These are phyloP conservation scores for Leistus spinibarbis DNA, from an alignment of 2,888 invertebrate species.

Conservation along the genomic window DNA sequence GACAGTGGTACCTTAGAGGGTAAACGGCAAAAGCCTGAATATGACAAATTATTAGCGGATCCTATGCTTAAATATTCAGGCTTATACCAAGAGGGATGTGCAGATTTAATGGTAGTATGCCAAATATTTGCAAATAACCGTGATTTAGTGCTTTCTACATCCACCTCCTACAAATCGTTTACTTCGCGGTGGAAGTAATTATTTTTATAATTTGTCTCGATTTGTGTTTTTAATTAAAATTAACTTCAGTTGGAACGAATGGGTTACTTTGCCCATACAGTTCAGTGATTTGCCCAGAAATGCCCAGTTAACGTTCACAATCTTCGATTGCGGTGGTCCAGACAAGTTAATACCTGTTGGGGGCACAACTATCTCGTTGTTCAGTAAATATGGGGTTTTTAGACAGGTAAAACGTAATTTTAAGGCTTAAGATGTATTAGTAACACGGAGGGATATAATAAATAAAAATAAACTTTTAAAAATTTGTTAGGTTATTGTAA, in stretches of 20 bases:
- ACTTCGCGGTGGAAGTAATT: slow-evolving; percentile 90
- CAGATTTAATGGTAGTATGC: slow-evolving; percentile 87
- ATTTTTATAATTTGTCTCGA: slow-evolving; percentile 13
- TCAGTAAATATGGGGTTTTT: slow-evolving; percentile 93
- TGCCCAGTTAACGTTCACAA: slow-evolving; percentile 83
- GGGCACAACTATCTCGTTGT: slow-evolving; percentile 90
- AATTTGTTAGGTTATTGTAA: no score
- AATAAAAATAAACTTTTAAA: no score
- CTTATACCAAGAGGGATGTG: slow-evolving; percentile 80
- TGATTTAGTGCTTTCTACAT: slow-evolving; percentile 83
- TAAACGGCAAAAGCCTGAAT: slow-evolving; percentile 82
- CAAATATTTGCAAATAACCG: slow-evolving; percentile 83
- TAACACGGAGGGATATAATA: no score
- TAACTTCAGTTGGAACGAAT: slow-evolving; percentile 95
- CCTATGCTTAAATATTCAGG: slow-evolving; percentile 92
- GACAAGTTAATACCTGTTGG: slow-evolving; percentile 85
- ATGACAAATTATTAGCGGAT: slow-evolving; percentile 84
- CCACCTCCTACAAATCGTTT: slow-evolving; percentile 91
- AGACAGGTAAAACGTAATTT: slow-evolving; percentile 66
- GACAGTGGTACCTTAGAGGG: slow-evolving; percentile 92
- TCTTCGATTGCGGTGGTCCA: slow-evolving; percentile 91
- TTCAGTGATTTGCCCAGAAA: slow-evolving; percentile 91
- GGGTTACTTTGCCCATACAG: slow-evolving; percentile 88
- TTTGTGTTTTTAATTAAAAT: neutral
- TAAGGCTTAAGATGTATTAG: no score